Evolutionary conservation across 2,113 vertebrate species (phyloP).

Genomic region (Cyprinodon tularosa): DNA sequence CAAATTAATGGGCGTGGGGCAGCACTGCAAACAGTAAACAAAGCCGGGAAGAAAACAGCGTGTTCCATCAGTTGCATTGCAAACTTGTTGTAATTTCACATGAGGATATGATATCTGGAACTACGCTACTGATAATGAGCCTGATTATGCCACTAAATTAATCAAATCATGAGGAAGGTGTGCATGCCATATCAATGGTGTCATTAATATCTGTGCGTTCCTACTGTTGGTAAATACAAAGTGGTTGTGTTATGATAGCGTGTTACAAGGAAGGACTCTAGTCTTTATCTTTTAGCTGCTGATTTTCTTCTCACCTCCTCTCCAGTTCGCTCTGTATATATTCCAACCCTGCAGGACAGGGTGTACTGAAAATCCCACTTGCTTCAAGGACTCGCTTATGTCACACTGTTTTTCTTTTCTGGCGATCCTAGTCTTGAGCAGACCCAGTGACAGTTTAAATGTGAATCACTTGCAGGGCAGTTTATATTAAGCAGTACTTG

Average conservation of each 20-base stretch:
- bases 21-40: constrained; percentile 59
- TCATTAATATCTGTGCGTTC: constrained; percentile 11
- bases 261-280: background rate
- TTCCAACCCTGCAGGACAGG: constrained; percentile 13
- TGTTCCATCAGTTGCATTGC: constrained; percentile 51
- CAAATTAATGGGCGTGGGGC: constrained; percentile 29
- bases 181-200: background rate
- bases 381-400: constrained; percentile 4
- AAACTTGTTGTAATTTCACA: constrained; percentile 42
- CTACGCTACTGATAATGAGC: constrained; percentile 18
- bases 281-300: background rate
- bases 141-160: constrained; percentile 13
- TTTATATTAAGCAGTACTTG: background rate
- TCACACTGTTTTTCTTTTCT: constrained; percentile 1
- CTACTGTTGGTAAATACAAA: constrained; percentile 15
- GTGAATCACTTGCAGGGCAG: background rate
- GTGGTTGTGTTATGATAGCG: constrained; percentile 15
- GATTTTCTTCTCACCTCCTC: background rate
- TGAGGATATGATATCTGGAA: constrained; percentile 47
- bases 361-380: background rate
- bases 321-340: background rate
- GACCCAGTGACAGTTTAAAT: background rate
- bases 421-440: background rate
- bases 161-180: constrained; percentile 19
- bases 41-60: constrained; percentile 73